Evolutionary conservation across 2,797 vertebrate species (phyloP).

Genomic region (Adelosebastes latens): DNA sequence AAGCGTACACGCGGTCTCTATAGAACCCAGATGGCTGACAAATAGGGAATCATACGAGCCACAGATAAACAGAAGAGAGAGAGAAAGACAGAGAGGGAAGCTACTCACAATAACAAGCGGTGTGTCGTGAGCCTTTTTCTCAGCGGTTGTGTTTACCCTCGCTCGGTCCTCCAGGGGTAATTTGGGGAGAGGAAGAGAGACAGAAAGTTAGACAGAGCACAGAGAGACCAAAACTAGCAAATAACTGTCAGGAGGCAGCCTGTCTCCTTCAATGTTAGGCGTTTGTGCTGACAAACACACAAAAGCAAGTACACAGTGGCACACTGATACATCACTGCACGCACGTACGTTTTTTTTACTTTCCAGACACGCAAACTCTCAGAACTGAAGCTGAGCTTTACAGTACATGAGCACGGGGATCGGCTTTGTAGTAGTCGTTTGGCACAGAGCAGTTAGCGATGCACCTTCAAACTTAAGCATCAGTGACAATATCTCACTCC

Average conservation of each 20-base stretch:
- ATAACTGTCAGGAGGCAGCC: conserved; percentile 85
- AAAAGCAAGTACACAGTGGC: conserved; percentile 51
- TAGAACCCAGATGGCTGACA: conserved; percentile 58
- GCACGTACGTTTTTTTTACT: conserved; percentile 33
- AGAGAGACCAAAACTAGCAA: conserved; percentile 80
- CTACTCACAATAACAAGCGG: conserved; percentile 65
- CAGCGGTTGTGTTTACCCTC: conserved; percentile 66
- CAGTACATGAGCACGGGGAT: conserved; percentile 20
- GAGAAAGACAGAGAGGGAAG: conserved; percentile 27
- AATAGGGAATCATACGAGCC: conserved; percentile 51
- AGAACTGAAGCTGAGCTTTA: conserved; percentile 44
- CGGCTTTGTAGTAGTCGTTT: conserved; percentile 52
- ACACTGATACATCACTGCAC: conserved; percentile 51
- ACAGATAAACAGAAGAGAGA: conserved; percentile 55
- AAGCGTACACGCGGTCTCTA: conserved; percentile 9
- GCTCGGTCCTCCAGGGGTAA: conserved; percentile 67
- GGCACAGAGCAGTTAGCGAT: conserved; percentile 60
- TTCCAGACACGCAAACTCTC: conserved; percentile 59
- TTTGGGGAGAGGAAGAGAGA: conserved; percentile 70
- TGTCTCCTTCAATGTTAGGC: conserved; percentile 83
- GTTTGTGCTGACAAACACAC: conserved; percentile 78
- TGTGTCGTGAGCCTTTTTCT: conserved; percentile 59
- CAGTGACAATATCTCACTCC: conserved; percentile 70
- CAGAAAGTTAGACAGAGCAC: conserved; percentile 75
- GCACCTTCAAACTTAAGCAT: conserved; percentile 70